Conservation (phyloP, 2,888 invertebrate species). For the Netelia inedita region DNA sequence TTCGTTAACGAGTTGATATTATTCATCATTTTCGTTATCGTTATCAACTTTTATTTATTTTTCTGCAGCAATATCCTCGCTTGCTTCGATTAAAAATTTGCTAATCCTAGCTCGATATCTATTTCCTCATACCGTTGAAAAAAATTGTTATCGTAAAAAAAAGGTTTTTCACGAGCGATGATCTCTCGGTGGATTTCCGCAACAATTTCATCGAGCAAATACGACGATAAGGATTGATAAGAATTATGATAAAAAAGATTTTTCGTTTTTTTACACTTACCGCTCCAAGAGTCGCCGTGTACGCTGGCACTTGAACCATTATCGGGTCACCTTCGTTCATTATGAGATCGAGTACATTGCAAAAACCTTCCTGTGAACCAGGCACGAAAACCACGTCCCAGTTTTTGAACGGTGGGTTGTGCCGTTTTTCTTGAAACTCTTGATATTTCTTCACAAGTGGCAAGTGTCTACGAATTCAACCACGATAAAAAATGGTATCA, state of each 20-base stretch:
- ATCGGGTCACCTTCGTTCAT: conserved; percentile 89
- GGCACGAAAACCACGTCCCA: conserved; percentile 89
- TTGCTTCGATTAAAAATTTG: too few relatives aligned
- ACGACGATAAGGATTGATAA: not conserved
- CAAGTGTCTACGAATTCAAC: conserved; percentile 85
- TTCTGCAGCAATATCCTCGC: too few relatives aligned
- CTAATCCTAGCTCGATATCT: too few relatives aligned
- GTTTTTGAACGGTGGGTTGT: conserved; percentile 87
- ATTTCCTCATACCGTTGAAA: too few relatives aligned
- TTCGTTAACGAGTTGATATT: too few relatives aligned
- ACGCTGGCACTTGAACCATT: conserved; percentile 89
- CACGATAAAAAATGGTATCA: not conserved
- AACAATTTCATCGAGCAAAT: not conserved
- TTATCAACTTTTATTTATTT: too few relatives aligned
- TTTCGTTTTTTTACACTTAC: conserved; percentile 76
- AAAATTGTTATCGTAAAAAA: too few relatives aligned
- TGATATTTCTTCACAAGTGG: conserved; percentile 87
- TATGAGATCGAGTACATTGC: conserved; percentile 90
- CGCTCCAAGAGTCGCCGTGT: conserved; percentile 87
- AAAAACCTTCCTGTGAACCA: conserved; percentile 92
- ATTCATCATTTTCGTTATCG: too few relatives aligned
- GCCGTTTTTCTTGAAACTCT: conserved; percentile 88
- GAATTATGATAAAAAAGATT: conserved; percentile 5
- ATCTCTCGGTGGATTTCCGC: not conserved
- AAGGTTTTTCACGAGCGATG: too few relatives aligned